Conservation (phyloP, 2,797 vertebrate genomes). For the Amblyraja radiata region DNA sequence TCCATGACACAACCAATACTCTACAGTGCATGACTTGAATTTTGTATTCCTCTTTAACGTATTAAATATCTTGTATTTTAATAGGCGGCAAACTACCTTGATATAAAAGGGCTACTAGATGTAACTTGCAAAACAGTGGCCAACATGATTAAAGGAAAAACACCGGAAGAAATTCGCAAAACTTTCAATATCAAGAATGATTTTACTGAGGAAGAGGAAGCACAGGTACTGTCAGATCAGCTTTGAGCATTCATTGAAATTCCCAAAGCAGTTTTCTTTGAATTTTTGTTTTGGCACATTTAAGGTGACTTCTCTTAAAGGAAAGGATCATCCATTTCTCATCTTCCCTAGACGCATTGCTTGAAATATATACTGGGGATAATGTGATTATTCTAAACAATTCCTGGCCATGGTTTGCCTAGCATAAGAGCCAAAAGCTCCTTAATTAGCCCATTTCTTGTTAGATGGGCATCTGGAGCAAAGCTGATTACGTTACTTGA, state of each 20-base stretch:
- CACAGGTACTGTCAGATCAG: slow-evolving; percentile 20
- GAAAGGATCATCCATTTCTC: neutral
- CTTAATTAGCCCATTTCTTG: too few species aligned
- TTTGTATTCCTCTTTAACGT: neutral
- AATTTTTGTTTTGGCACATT: neutral
- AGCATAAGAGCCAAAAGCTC: neutral
- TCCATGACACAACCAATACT: too few species aligned
- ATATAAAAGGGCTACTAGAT: slow-evolving; percentile 39
- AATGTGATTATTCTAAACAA: neutral
- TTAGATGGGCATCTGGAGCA: too few species aligned
- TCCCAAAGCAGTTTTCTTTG: neutral
- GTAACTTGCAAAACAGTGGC: slow-evolving; percentile 39
- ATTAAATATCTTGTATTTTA: neutral
- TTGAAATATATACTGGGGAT: neutral
- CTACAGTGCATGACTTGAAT: too few species aligned
- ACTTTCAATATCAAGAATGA: slow-evolving; percentile 40
- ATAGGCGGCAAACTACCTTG: slow-evolving; percentile 40
- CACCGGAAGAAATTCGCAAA: slow-evolving; percentile 40
- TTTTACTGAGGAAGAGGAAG: slow-evolving; percentile 39
- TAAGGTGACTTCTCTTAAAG: neutral
- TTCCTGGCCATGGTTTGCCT: neutral
- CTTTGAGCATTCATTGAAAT: neutral
- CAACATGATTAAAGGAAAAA: slow-evolving; percentile 40
- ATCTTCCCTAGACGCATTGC: neutral
- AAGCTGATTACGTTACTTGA: too few species aligned